Percentiles rank a stretch among this genome's conserved stretches.
Evolutionary conservation across 2,113 vertebrate species (phyloP).

Genomic region (Seriola quinqueradiata): DNA sequence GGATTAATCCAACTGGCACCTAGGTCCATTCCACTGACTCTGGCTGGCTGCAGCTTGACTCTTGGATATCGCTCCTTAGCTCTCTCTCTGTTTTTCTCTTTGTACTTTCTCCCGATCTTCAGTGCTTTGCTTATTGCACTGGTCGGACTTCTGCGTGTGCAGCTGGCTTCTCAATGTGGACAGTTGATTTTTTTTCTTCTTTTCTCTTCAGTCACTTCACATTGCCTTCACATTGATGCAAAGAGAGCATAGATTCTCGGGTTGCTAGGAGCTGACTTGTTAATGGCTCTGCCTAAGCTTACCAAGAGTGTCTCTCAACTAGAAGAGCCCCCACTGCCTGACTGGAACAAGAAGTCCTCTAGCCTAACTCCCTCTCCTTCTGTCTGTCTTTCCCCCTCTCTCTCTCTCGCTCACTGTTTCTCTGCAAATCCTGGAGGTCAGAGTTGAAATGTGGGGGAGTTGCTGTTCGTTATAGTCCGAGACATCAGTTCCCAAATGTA

Average conservation of each 20-base stretch:
- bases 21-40: slow-evolving; percentile 89
- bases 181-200: slow-evolving; percentile 10
- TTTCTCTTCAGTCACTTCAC: slow-evolving; percentile 18
- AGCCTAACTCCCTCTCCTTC: slow-evolving; percentile 59
- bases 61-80: slow-evolving; percentile 24
- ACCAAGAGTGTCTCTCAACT: slow-evolving; percentile 21
- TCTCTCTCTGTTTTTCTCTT: neutral
- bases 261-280: slow-evolving; percentile 28
- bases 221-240: slow-evolving; percentile 38
- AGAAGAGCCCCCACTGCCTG: slow-evolving; percentile 38
- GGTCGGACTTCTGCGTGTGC: slow-evolving; percentile 38
- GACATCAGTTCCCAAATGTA: slow-evolving; percentile 42
- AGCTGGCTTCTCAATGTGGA: slow-evolving; percentile 31
- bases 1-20: slow-evolving; percentile 78
- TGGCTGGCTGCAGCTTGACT: slow-evolving; percentile 73
- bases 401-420: slow-evolving; percentile 30
- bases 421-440: slow-evolving; percentile 64
- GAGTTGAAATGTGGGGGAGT: slow-evolving; percentile 65
- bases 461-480: slow-evolving; percentile 46
- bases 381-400: slow-evolving; percentile 32
- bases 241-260: slow-evolving; percentile 34
- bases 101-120: slow-evolving; percentile 19
- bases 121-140: slow-evolving; percentile 31
- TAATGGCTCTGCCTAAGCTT: slow-evolving; percentile 40
- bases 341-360: slow-evolving; percentile 55